These are phyloP conservation scores for Dione vanillae DNA, from an alignment of 2,888 invertebrate species.

Conservation along the genomic window DNA sequence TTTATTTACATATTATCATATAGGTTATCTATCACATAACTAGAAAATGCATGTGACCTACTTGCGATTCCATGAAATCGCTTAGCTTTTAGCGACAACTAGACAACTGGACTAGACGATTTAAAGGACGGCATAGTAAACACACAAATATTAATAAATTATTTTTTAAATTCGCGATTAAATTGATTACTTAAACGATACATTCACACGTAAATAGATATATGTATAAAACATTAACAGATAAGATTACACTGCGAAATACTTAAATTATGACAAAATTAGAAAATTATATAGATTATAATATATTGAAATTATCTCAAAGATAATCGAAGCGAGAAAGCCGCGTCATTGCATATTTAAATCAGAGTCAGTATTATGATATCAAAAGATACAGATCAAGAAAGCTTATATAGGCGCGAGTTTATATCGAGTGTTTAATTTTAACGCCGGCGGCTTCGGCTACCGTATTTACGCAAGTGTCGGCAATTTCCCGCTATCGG, in stretches of 20 bases:
- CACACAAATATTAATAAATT: neutral
- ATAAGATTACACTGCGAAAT: no score
- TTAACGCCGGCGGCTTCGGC: constrained; percentile 50
- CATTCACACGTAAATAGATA: neutral
- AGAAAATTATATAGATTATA: neutral
- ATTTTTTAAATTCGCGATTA: neutral
- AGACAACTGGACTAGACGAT: constrained; percentile 38
- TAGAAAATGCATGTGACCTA: constrained; percentile 75
- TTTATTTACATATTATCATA: neutral
- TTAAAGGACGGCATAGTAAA: constrained; percentile 31
- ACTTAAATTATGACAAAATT: neutral
- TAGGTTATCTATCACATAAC: neutral
- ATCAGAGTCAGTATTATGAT: constrained; percentile 38
- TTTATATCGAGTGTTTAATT: constrained; percentile 47
- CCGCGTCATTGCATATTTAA: constrained; percentile 31
- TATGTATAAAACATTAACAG: no score
- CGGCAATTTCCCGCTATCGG: constrained; percentile 72
- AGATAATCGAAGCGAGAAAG: constrained; percentile 34
- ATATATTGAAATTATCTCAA: constrained; percentile 21
- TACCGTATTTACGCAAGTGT: constrained; percentile 78
- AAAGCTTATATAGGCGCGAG: constrained; percentile 46
- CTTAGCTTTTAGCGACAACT: constrained; percentile 53
- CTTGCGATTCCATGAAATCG: constrained; percentile 69
- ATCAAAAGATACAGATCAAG: constrained; percentile 45
- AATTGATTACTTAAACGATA: neutral